Base-by-base conservation (phyloP, 1,140 invertebrate species). In the Gonatopus flavifemur region DNA sequence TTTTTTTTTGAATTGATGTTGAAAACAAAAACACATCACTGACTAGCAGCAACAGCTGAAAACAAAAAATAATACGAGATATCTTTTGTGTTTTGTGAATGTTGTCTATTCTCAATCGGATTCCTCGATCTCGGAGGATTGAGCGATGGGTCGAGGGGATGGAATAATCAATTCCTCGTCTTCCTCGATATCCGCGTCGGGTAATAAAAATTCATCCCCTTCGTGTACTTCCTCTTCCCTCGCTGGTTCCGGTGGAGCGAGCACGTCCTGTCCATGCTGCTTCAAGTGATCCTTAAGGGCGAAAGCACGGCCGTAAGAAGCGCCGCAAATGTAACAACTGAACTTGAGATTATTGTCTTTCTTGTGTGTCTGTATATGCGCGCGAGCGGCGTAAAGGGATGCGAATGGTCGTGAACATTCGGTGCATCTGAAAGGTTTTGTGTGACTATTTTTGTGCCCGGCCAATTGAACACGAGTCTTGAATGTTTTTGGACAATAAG, bases 381-480 rank as follows among this genome's bases (percentile, higher is more conserved):
- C 76, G 19, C 86, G 81, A 0, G 88, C 86, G 0, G 86, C 85
- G 55, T 89, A 89, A 1, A 89, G 62, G 0, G 87, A 87, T 1
- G 87, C 83, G 60, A 90, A 90, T 0, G 87, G 87, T 39, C 88
- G 78, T 28, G 59, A 74, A 66, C 88, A 90, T 46, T 85, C 82
- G 9, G 81, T 83, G 52, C 88, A 90, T 1, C 82, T 80, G 55
- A 87, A 89, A 0, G 88, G 88, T 66, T 89, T 90, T 0, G 84
- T 89, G 52, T 90, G 88, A 15, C 84, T 88, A 56, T 89, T 89
- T 64, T 86, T 88, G 57, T 90, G 88, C 0, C 86, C 86, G 2
- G 85, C 84, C 0, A 89, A 72, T 66, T 89, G 87, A 0, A 89
- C 87, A 0, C 84, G 81, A 0, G 87, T 89, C 60, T 88, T 88